A percentile compares a stretch with the other conserved stretches of the same genome.
Conservation (phyloP, 2,113 vertebrate genomes). For the Talpa occidentalis region DNA sequence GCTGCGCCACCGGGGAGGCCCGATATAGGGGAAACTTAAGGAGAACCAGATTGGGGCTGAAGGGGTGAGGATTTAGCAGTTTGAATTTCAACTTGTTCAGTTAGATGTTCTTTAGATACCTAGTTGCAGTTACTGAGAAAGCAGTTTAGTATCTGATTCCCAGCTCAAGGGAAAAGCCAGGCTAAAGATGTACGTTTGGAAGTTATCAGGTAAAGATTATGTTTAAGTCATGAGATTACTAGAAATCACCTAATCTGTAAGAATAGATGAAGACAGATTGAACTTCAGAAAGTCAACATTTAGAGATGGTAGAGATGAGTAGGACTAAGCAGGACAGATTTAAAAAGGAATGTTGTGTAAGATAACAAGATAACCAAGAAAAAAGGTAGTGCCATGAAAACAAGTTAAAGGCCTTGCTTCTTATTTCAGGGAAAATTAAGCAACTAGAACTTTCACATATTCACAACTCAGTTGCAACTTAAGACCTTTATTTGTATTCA, state of each 20-base stretch:
- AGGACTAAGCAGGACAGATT: not conserved
- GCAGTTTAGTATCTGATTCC: not conserved
- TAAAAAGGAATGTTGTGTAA: not conserved
- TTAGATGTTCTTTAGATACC: slow-evolving; percentile 33
- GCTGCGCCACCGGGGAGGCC: too few species aligned
- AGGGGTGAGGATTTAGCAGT: not conserved
- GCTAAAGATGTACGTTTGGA: not conserved
- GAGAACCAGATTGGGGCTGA: not conserved
- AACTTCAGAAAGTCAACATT: not conserved
- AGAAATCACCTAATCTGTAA: slow-evolving; percentile 23
- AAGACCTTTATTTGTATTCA: not conserved
- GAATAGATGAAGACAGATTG: not conserved
- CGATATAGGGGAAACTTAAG: not conserved
- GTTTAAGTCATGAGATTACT: not conserved
- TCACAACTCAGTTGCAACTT: not conserved
- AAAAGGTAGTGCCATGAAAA: not conserved
- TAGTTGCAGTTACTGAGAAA: not conserved
- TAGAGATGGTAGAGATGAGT: not conserved
- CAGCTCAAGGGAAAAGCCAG: not conserved
- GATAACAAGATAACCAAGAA: not conserved
- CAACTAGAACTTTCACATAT: not conserved
- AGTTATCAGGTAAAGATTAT: not conserved
- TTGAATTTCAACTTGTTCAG: slow-evolving; percentile 1
- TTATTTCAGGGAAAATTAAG: not conserved
- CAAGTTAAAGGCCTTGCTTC: not conserved